phyloP scores from a whole-genome alignment of 2,888 invertebrate genomes.

The Machimus rusticus region DNA sequence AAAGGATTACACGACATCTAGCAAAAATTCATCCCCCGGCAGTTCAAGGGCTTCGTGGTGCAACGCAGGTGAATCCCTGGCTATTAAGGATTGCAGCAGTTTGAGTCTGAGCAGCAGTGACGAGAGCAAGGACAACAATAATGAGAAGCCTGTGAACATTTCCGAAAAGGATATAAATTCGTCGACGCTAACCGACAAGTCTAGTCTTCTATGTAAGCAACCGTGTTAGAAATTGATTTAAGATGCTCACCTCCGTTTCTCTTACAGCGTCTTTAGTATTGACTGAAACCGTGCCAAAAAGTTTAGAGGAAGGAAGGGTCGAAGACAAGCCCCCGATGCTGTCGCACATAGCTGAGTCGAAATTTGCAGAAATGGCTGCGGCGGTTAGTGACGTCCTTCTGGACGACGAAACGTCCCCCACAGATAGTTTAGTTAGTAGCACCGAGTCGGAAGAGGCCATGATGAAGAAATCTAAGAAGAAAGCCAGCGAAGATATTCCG shows the following conservation, averaged over 20 bases:
- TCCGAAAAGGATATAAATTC: constrained; percentile 45
- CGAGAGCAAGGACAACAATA: constrained; percentile 61
- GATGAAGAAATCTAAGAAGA: constrained; percentile 54
- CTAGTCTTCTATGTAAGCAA: constrained; percentile 46
- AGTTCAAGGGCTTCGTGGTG: constrained; percentile 62
- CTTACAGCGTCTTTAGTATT: constrained; percentile 43
- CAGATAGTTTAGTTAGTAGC: constrained; percentile 74
- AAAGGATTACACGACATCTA: constrained; percentile 53
- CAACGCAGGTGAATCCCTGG: constrained; percentile 72
- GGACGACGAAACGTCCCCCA: constrained; percentile 85
- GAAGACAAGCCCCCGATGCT: constrained; percentile 56
- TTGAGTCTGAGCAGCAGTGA: constrained; percentile 67
- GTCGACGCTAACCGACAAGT: constrained; percentile 43
- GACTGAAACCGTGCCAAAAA: constrained; percentile 39
- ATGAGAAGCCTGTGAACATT: constrained; percentile 41
- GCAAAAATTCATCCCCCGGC: constrained; percentile 56
- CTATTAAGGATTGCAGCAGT: constrained; percentile 66
- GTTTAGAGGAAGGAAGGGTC: not conserved
- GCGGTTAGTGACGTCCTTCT: constrained; percentile 74
- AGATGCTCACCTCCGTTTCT: not conserved
- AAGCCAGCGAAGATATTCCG: constrained; percentile 61
- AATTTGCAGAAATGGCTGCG: constrained; percentile 77
- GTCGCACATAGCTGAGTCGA: constrained; percentile 61
- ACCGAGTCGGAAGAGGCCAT: constrained; percentile 59
- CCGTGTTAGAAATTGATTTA: not conserved